A percentile compares a stretch with the other conserved stretches of the same genome.
Conservation (phyloP, 2,113 vertebrate species). For the Recurvirostra avosetta region DNA sequence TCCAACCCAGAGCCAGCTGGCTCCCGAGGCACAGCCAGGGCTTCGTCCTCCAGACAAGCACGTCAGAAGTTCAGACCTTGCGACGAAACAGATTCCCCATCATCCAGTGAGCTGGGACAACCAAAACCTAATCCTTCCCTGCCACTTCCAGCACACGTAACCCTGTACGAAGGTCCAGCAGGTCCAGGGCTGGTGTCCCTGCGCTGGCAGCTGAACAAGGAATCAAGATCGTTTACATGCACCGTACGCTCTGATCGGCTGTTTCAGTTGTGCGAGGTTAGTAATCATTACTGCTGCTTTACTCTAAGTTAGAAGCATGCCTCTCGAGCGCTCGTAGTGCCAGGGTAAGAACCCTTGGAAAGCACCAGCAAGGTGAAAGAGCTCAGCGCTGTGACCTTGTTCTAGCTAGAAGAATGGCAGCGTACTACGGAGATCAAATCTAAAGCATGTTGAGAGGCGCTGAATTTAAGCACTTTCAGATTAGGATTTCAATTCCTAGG, state of each 20-base stretch:
- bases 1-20: fast-evolving
- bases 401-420: neutral
- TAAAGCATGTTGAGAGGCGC: neutral
- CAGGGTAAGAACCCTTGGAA: conserved; percentile 40
- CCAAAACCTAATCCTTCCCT: neutral
- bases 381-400: neutral
- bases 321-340: neutral
- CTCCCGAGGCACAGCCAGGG: neutral
- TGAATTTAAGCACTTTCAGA: neutral
- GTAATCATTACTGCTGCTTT: conserved; percentile 53
- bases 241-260: neutral
- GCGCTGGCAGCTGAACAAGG: neutral
- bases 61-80: neutral
- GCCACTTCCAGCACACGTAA: fast-evolving
- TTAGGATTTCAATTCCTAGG: neutral
- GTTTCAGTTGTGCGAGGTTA: conserved; percentile 44
- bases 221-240: conserved; percentile 54
- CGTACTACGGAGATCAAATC: neutral
- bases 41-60: neutral
- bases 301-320: conserved; percentile 74
- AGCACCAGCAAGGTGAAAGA: conserved; percentile 41
- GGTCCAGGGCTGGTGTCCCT: neutral
- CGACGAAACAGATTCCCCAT: neutral
- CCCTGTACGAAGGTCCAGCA: neutral
- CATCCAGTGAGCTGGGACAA: neutral